A percentile compares a stretch with the other conserved stretches of the same genome.
These are phyloP conservation scores for Reticulitermes speratus DNA, from an alignment of 1,140 invertebrate species.

Conservation along the genomic window DNA sequence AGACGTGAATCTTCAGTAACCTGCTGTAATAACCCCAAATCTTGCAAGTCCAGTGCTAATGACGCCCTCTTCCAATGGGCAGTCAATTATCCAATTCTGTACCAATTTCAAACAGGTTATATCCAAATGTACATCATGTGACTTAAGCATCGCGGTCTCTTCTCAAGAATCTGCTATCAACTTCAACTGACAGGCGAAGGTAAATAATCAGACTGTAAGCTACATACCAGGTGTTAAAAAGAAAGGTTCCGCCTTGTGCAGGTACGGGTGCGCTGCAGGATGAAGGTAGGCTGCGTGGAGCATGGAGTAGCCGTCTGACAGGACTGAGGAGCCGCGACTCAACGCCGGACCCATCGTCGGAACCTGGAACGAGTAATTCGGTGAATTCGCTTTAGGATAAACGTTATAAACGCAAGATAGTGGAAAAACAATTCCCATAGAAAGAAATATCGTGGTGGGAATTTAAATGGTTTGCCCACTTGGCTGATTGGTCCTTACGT, in stretches of 20 bases:
- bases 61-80: no score
- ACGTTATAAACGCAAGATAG: not conserved
- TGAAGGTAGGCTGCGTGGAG: slow-evolving; percentile 10
- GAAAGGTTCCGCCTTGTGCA: slow-evolving; percentile 31
- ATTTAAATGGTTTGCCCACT: not conserved
- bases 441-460: not conserved
- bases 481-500: not conserved
- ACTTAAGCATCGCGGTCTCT: no score
- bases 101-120: no score
- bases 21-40: no score
- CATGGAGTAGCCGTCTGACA: slow-evolving; percentile 22
- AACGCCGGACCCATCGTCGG: not conserved
- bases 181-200: no score
- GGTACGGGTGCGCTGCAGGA: slow-evolving; percentile 23
- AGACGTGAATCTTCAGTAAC: no score
- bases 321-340: not conserved
- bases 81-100: no score
- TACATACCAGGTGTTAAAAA: slow-evolving; percentile 26
- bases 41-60: no score
- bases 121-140: no score
- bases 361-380: not conserved
- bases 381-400: not conserved
- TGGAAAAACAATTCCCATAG: not conserved
- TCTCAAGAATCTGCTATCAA: no score
- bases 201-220: no score